Evolutionary conservation across 2,113 vertebrate genomes (phyloP), one percentile per base, ranked within the genome.

Genomic region (Monopterus albus): DNA sequence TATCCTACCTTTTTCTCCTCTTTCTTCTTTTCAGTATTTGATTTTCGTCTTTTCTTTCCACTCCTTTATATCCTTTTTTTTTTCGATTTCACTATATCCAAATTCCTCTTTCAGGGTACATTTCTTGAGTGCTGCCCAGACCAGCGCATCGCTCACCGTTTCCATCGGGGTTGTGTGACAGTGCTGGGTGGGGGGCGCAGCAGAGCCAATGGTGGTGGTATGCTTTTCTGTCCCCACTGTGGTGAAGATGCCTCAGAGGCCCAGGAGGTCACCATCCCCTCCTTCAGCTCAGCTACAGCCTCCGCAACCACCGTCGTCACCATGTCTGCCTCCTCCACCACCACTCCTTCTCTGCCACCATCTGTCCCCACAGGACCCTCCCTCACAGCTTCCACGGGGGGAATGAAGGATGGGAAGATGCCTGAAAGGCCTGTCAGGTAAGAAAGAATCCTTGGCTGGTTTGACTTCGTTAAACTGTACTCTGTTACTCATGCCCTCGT

Each of bases 141-240:
- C 75, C 92, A 96, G 77, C 93, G 95, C 3, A 96, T 97, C 26
- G 92, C 95, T 63, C 96, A 97, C 77, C 95, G 96, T 23, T 97
- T 97, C 88, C 96, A 97, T 77, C 94, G 94, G 13, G 93, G 94
- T 51, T 97, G 96, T 8, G 96, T 97, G 71, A 95, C 96, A 0
- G 95, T 96, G 56, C 85, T 97, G 67, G 95, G 95, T 0, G 79
- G 92, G 0, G 91, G 92, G 14, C 91, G 92, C 42, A 87, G 89
- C 66, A 76, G 92, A 18, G 62, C 65, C 2, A 84, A 85, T 6
- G 91, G 87, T 1, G 77, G 89, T 2, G 96, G 96, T 2, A 92
- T 96, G 91, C 92, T 97, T 28, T 97, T 97, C 90, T 97, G 96
- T 72, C 96, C 96, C 3, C 96, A 97, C 81, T 97, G 96, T 5